phyloP scores from a whole-genome alignment of 1,140 invertebrate genomes.

The Drosophila mauritiana region DNA sequence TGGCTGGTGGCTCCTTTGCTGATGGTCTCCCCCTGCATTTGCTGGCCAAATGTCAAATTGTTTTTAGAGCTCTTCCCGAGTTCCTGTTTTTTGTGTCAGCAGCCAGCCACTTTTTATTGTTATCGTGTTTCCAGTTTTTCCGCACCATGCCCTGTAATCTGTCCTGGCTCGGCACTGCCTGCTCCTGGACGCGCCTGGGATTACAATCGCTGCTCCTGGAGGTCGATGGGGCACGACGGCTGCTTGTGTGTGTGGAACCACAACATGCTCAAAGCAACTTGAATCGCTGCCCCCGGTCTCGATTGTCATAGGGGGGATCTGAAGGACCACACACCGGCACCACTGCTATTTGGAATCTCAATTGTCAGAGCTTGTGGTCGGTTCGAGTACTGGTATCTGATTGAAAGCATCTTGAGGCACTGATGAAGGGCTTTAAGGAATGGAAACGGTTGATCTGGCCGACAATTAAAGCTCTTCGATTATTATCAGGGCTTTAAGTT shows the following conservation, averaged over 20 bases:
- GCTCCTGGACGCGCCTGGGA: conserved; percentile 63
- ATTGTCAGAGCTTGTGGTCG: conserved; percentile 69
- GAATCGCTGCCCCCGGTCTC: conserved; percentile 53
- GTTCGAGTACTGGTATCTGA: conserved; percentile 31
- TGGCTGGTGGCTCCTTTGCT: conserved; percentile 30
- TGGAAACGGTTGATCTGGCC: not conserved
- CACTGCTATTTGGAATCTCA: conserved; percentile 49
- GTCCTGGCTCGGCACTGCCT: conserved; percentile 31
- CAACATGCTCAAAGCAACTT: conserved; percentile 60
- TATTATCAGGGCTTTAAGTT: not conserved
- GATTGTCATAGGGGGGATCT: conserved; percentile 36
- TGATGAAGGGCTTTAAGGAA: conserved; percentile 22
- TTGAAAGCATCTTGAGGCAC: conserved; percentile 36
- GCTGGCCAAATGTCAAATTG: conserved; percentile 82
- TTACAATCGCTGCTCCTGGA: conserved; percentile 47
- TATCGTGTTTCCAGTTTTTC: conserved; percentile 63
- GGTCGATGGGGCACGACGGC: not conserved
- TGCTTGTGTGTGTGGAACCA: conserved; percentile 58
- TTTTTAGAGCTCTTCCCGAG: conserved; percentile 69
- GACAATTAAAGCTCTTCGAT: not conserved
- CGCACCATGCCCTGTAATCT: conserved; percentile 59
- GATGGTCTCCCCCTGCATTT: conserved; percentile 21
- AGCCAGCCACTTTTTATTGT: conserved; percentile 64
- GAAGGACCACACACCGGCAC: conserved; percentile 12
- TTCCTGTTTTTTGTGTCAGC: conserved; percentile 55